Conservation (phyloP, 1,140 invertebrate species). For the Scaptomyza hsui region DNA sequence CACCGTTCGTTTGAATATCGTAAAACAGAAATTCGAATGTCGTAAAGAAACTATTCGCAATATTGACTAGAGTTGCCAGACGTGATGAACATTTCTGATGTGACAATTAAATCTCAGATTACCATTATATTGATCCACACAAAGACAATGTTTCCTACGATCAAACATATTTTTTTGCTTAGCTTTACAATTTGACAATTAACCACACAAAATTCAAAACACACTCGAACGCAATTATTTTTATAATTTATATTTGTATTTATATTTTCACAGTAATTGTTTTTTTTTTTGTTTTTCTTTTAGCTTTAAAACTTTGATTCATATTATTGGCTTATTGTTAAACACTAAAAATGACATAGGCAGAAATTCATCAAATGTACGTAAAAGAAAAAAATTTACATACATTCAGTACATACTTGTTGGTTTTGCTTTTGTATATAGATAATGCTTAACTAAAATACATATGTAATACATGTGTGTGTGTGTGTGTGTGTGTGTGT, state of each 20-base stretch:
- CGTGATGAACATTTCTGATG: no score
- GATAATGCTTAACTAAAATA: slow-evolving; percentile 40
- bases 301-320: slow-evolving; percentile 54
- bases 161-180: no score
- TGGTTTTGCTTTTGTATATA: slow-evolving; percentile 24
- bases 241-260: slow-evolving; percentile 46
- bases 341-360: slow-evolving; percentile 47
- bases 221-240: slow-evolving; percentile 2
- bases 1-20: not conserved
- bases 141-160: no score
- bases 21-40: not conserved
- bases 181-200: no score
- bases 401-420: slow-evolving; percentile 62
- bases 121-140: no score
- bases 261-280: slow-evolving; percentile 53
- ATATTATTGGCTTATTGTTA: slow-evolving; percentile 50
- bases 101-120: no score
- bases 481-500: slow-evolving; percentile 41
- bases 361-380: slow-evolving; percentile 72
- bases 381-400: slow-evolving; percentile 47
- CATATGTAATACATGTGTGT: slow-evolving; percentile 49
- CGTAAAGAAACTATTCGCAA: no score
- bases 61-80: no score
- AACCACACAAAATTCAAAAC: not conserved
- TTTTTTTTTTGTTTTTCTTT: slow-evolving; percentile 16